Evolutionary conservation across 1,140 invertebrate genomes (phyloP).

Genomic region (Aporrectodea caliginosa): DNA sequence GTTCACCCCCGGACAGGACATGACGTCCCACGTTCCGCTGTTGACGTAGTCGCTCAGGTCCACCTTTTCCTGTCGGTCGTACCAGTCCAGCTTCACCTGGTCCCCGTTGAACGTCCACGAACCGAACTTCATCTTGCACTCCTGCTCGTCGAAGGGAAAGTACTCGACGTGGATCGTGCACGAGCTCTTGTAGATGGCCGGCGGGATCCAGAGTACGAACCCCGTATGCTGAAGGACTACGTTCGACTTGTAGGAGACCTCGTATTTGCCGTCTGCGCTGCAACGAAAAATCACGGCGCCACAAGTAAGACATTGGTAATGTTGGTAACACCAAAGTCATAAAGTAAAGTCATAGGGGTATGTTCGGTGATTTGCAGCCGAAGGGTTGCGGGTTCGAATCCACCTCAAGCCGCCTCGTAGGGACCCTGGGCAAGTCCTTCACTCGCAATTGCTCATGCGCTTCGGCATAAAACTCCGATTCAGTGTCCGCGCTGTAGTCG

Average conservation of each 20-base stretch:
- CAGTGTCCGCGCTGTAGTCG: no score
- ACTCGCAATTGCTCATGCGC: no score
- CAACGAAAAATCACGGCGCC: slow-evolving; percentile 77
- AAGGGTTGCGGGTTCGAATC: no score
- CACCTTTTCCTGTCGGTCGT: slow-evolving; percentile 84
- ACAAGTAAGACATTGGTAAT: no score
- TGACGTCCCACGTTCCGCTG: slow-evolving; percentile 98
- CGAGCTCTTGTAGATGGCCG: slow-evolving; percentile 97
- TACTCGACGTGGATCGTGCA: slow-evolving; percentile 95
- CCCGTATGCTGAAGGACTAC: slow-evolving; percentile 84
- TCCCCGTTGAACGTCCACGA: slow-evolving; percentile 99
- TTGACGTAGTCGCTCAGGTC: slow-evolving; percentile 97
- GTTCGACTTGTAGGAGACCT: slow-evolving; percentile 67
- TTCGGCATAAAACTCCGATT: no score
- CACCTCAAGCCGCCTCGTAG: no score
- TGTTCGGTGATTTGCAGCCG: no score
- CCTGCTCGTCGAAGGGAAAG: slow-evolving; percentile 93
- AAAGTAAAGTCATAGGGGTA: background rate
- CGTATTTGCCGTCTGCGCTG: slow-evolving; percentile 56
- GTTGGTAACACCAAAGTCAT: background rate
- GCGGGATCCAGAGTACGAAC: slow-evolving; percentile 93
- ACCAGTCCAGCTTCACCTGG: slow-evolving; percentile 86
- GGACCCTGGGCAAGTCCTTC: no score
- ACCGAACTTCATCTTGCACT: slow-evolving; percentile 89
- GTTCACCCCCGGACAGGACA: slow-evolving; percentile 75